phyloP scores from a whole-genome alignment of 1,140 invertebrate species.

The Cydia pomonella region DNA sequence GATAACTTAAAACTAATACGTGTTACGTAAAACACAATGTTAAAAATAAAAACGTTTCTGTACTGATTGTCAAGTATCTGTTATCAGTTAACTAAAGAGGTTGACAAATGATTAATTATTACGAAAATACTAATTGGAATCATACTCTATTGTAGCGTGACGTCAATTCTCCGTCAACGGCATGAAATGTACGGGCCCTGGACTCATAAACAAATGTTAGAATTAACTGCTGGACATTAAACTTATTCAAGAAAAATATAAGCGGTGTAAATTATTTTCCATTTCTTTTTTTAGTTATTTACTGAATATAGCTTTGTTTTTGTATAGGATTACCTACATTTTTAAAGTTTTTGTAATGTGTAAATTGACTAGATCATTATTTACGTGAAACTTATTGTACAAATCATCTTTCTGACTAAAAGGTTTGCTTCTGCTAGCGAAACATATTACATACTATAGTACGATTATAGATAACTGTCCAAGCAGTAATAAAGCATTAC shows the following conservation, averaged over 20 bases:
- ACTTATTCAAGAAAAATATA: neutral
- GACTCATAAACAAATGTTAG: neutral
- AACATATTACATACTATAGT: neutral
- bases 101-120: too few species aligned
- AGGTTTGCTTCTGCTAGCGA: neutral
- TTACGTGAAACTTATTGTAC: neutral
- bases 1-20: too few species aligned
- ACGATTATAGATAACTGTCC: neutral
- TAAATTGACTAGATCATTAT: constrained; percentile 10
- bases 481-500: constrained; percentile 1
- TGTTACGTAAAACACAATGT: too few species aligned
- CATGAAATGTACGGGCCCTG: too few species aligned
- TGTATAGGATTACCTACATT: too few species aligned
- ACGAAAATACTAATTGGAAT: too few species aligned
- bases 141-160: too few species aligned
- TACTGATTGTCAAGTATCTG: too few species aligned
- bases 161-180: too few species aligned
- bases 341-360: neutral
- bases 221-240: neutral
- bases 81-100: too few species aligned
- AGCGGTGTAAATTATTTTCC: neutral
- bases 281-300: neutral
- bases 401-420: neutral
- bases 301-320: neutral
- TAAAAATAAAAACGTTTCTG: too few species aligned